Conservation (phyloP, 2,113 vertebrate genomes). For the Poeciliopsis occidentalis region DNA sequence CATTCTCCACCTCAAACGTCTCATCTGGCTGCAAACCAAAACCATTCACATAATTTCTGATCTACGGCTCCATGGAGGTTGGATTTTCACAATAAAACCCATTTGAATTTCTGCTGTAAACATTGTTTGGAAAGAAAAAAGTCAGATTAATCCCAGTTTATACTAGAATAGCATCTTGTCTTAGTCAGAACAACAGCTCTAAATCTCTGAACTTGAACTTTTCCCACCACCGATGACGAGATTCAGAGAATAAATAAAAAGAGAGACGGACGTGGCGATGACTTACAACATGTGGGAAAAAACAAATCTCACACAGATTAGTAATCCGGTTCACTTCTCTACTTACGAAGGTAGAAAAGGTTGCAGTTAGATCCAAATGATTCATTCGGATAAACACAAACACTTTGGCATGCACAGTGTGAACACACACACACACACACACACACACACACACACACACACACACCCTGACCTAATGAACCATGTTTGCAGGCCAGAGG, state of each 20-base stretch:
- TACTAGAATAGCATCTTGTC: not conserved
- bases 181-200: not conserved
- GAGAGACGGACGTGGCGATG: not conserved
- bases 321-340: constrained; percentile 45
- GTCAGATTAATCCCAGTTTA: not conserved
- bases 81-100: not conserved
- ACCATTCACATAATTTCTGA: not conserved
- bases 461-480: constrained; percentile 41
- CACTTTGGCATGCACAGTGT: not conserved
- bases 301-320: constrained; percentile 21
- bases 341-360: constrained; percentile 6
- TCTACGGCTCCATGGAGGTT: not conserved
- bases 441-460: not conserved
- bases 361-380: constrained; percentile 20
- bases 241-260: not conserved
- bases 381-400: constrained; percentile 2
- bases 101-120: not conserved
- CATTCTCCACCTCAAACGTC: not conserved
- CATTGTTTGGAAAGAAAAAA: not conserved
- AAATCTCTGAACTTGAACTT: not conserved
- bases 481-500: constrained; percentile 31
- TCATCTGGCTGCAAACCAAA: not conserved
- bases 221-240: constrained; percentile 3
- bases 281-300: constrained; percentile 20
- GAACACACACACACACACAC: constrained; percentile 24